Percentiles rank a stretch among this genome's conserved stretches.
phyloP scores from a whole-genome alignment of 2,797 vertebrate species.

The Pelobates cultripes region DNA sequence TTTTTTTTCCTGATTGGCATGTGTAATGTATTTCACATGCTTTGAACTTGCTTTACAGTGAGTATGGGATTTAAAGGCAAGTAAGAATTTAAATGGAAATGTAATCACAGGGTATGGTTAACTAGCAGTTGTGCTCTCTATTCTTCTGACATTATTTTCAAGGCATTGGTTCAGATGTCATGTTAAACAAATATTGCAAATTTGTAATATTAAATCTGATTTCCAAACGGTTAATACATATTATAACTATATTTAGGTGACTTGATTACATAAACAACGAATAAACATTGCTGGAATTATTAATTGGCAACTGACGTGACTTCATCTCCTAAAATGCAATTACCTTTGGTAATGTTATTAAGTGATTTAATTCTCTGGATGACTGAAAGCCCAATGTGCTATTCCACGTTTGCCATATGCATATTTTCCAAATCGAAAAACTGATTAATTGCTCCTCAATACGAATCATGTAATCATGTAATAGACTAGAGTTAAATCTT shows the following conservation, averaged over 20 bases:
- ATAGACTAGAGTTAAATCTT: background rate
- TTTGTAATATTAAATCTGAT: background rate
- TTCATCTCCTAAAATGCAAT: background rate
- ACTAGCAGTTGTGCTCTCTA: no score
- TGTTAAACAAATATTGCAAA: no score
- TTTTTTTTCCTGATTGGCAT: no score
- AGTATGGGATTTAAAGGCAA: no score
- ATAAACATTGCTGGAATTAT: background rate
- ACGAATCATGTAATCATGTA: background rate
- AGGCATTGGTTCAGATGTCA: no score
- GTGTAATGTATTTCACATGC: no score
- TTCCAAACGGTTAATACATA: background rate
- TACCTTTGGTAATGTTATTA: constrained; percentile 3
- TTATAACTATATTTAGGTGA: background rate
- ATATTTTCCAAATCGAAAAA: background rate
- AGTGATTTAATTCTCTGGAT: background rate
- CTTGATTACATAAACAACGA: background rate
- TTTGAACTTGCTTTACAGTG: no score
- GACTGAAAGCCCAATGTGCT: background rate
- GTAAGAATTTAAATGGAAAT: no score
- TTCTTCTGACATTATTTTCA: no score
- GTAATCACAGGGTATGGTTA: no score
- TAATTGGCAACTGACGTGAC: constrained; percentile 13
- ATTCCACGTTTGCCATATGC: background rate
- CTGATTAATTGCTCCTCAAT: background rate